A percentile compares a stretch with the other conserved stretches of the same genome.
Conservation (phyloP, 2,797 vertebrate species). For the Chromis chromis region DNA sequence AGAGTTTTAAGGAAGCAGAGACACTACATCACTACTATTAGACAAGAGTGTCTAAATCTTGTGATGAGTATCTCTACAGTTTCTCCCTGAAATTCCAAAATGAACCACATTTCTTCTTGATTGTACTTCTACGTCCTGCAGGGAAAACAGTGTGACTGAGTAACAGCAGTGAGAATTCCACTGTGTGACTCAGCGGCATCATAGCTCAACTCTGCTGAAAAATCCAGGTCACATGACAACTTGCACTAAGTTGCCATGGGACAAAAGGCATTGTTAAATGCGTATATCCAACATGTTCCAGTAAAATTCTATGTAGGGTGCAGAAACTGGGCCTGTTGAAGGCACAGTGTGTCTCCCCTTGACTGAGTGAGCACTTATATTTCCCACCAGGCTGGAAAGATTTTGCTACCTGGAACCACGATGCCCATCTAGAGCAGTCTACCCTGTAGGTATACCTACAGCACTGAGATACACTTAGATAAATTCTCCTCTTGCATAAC, state of each 20-base stretch:
- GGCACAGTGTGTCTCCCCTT: constrained; percentile 20
- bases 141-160: constrained; percentile 39
- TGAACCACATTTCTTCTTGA: constrained; percentile 39
- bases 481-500: constrained; percentile 7
- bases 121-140: constrained; percentile 41
- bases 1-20: constrained; percentile 28
- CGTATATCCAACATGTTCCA: constrained; percentile 36
- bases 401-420: constrained; percentile 23
- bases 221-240: constrained; percentile 39
- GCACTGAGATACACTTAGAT: constrained; percentile 1
- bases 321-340: constrained; percentile 41
- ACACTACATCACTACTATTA: neutral
- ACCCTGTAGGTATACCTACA: constrained; percentile 13
- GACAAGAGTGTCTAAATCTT: neutral
- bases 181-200: constrained; percentile 49
- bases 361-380: constrained; percentile 41
- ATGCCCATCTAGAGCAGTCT: constrained; percentile 14
- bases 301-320: constrained; percentile 30
- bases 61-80: constrained; percentile 8
- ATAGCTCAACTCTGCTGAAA: constrained; percentile 22
- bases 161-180: constrained; percentile 41
- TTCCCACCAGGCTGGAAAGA: constrained; percentile 35
- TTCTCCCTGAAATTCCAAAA: constrained; percentile 34
- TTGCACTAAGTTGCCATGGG: constrained; percentile 29
- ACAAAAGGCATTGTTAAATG: constrained; percentile 50